A percentile compares a stretch with the other conserved stretches of the same genome.
These are phyloP conservation scores for Rynchops niger DNA, from an alignment of 2,113 vertebrate genomes.

Conservation along the genomic window DNA sequence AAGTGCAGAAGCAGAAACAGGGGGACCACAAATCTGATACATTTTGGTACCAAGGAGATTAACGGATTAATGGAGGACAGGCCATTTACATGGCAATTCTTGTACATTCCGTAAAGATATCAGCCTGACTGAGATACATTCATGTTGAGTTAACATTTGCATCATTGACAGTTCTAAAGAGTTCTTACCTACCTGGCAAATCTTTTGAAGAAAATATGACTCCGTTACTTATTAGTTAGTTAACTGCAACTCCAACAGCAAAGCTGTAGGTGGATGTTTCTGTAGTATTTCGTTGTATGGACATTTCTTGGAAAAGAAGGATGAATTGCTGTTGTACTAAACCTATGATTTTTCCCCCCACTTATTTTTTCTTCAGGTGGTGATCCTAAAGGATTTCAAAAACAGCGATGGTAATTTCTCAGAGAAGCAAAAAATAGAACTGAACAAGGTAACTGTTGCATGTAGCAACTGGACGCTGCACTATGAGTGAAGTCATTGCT, in stretches of 20 bases:
- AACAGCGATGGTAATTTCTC: constrained; percentile 87
- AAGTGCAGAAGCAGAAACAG: not conserved
- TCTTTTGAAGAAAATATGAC: not conserved
- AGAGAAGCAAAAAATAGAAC: constrained; percentile 89
- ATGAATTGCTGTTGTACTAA: not conserved
- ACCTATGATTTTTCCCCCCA: not conserved
- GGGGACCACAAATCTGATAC: not conserved
- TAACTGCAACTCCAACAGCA: not conserved
- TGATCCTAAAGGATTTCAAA: constrained; percentile 91
- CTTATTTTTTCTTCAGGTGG: constrained; percentile 76
- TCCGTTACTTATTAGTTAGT: not conserved
- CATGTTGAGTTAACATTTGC: not conserved
- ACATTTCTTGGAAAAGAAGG: not conserved
- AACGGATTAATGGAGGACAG: not conserved
- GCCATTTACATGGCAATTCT: not conserved
- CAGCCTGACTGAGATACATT: not conserved
- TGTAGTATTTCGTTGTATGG: not conserved
- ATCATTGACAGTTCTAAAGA: not conserved
- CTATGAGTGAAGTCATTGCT: not conserved
- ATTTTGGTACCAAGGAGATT: not conserved
- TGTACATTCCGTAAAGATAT: not conserved
- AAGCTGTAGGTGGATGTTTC: not conserved
- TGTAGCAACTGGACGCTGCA: not conserved
- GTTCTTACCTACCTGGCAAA: not conserved
- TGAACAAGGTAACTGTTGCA: constrained; percentile 84